These are phyloP conservation scores for Laupala kohalensis DNA, from an alignment of 1,140 invertebrate species.

Conservation along the genomic window DNA sequence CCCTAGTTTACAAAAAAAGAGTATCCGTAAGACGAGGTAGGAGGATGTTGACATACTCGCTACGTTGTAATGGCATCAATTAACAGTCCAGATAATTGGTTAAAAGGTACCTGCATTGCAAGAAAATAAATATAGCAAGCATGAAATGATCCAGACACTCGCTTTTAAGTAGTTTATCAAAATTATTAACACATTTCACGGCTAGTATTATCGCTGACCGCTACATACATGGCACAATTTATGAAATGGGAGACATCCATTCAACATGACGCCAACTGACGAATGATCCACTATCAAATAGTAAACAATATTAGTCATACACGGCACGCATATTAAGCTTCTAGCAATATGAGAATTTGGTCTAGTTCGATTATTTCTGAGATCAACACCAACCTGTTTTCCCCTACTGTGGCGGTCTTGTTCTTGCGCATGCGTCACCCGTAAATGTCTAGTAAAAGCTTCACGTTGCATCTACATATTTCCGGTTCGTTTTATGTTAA, in stretches of 20 bases:
- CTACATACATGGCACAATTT: background rate
- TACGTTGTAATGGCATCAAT: background rate
- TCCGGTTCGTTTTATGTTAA: constrained; percentile 2
- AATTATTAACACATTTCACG: too few relatives aligned
- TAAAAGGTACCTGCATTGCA: too few relatives aligned
- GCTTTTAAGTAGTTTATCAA: too few relatives aligned
- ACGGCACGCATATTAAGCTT: background rate
- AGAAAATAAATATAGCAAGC: too few relatives aligned
- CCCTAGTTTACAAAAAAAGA: background rate
- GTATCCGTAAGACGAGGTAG: background rate
- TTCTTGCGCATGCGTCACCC: constrained; percentile 4
- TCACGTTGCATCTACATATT: background rate
- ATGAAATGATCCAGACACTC: too few relatives aligned
- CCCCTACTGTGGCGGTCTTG: background rate
- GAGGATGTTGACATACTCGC: background rate
- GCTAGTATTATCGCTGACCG: too few relatives aligned
- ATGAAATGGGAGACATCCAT: background rate
- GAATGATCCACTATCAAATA: background rate
- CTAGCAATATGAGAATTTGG: background rate
- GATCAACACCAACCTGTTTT: constrained; percentile 8
- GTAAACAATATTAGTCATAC: background rate
- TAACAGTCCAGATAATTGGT: too few relatives aligned
- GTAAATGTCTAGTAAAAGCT: background rate
- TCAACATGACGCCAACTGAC: background rate
- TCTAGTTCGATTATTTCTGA: background rate